Percentiles rank a stretch among this genome's conserved stretches.
phyloP scores from a whole-genome alignment of 1,140 invertebrate species.

The Heliconius eleuchia region DNA sequence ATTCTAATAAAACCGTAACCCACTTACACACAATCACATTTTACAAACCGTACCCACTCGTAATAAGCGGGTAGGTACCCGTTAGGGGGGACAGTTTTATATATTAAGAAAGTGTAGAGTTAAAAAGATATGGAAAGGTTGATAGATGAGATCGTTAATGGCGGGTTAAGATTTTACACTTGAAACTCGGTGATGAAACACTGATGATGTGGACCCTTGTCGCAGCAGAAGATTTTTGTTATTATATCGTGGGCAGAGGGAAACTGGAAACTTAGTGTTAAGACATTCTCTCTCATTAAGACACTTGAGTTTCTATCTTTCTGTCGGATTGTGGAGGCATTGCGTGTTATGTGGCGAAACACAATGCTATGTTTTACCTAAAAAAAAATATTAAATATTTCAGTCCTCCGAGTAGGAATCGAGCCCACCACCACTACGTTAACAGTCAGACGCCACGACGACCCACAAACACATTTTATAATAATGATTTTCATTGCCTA shows the following conservation, averaged over 20 bases:
- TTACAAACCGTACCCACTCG: not conserved
- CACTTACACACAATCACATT: constrained; percentile 14
- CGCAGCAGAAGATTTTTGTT: too few species aligned
- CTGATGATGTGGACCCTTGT: too few species aligned
- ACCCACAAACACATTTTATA: not conserved
- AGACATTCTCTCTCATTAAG: not conserved
- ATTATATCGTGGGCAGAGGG: too few species aligned
- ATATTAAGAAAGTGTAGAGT: not conserved
- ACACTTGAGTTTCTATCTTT: not conserved
- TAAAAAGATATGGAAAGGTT: not conserved
- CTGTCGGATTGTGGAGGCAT: not conserved
- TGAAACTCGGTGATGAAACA: too few species aligned
- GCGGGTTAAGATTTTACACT: too few species aligned
- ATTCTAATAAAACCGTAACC: constrained; percentile 18
- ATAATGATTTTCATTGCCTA: not conserved
- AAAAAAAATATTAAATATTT: not conserved
- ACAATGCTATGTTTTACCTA: not conserved
- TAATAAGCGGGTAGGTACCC: not conserved
- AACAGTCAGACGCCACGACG: not conserved
- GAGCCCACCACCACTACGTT: too few species aligned
- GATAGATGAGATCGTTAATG: too few species aligned
- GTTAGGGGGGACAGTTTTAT: not conserved
- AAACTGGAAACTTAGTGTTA: too few species aligned
- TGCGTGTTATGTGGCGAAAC: not conserved
- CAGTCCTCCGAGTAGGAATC: not conserved